Conservation (phyloP, 2,113 vertebrate genomes). For the Columbina picui region DNA sequence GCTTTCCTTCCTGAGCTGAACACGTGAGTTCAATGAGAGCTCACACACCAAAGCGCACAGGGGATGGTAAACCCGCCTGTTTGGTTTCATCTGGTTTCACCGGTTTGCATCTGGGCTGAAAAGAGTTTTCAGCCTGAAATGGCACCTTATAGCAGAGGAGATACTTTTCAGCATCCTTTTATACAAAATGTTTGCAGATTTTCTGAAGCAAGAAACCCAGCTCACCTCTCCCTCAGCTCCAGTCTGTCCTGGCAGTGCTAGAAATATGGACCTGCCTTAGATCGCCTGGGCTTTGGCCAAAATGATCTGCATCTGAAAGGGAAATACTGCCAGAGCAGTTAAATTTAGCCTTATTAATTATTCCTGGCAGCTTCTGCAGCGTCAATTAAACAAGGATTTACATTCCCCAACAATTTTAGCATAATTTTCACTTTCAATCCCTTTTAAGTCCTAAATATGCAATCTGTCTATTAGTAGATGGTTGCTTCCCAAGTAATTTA, state of each 20-base stretch:
- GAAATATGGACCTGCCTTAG: neutral
- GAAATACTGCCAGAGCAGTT: slow-evolving; percentile 22
- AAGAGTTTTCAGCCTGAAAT: neutral
- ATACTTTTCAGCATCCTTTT: neutral
- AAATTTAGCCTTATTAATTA: slow-evolving; percentile 50
- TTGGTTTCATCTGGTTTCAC: slow-evolving; percentile 40
- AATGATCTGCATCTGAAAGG: neutral
- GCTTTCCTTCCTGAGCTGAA: slow-evolving; percentile 15
- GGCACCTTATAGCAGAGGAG: neutral
- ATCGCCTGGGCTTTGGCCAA: neutral
- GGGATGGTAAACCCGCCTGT: neutral
- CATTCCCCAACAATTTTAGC: neutral
- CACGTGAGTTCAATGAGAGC: neutral
- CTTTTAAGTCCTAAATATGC: neutral
- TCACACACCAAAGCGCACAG: neutral
- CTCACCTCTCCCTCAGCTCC: neutral
- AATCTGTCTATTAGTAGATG: neutral
- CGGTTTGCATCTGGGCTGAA: neutral
- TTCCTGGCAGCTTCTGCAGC: neutral
- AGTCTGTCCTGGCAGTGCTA: neutral
- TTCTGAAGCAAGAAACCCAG: neutral
- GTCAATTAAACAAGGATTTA: slow-evolving; percentile 46
- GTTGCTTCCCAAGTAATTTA: neutral
- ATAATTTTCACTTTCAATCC: slow-evolving; percentile 24
- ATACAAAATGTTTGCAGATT: neutral